A percentile compares a stretch with the other conserved stretches of the same genome.
Conservation (phyloP, 2,797 vertebrate genomes). For the Phrynocephalus vlangalii region DNA sequence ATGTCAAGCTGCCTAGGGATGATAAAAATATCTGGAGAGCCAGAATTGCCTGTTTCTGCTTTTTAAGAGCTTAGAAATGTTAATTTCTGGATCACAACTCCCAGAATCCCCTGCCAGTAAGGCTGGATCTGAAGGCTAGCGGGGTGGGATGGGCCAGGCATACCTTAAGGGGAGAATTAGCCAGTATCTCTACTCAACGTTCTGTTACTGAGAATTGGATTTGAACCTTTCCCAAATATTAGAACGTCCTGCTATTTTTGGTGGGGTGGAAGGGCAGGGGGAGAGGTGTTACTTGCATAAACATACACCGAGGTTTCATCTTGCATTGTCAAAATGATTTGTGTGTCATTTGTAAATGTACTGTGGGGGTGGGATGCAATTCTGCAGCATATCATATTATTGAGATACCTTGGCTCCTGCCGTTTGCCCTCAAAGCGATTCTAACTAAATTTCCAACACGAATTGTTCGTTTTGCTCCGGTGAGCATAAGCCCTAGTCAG, state of each 20-base stretch:
- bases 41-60: neutral
- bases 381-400: neutral
- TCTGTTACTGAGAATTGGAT: neutral
- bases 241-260: neutral
- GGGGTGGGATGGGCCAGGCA: neutral
- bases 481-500: slow-evolving; percentile 48
- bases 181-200: neutral
- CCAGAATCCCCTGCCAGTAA: too few relatives aligned
- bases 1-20: neutral
- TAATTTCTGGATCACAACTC: too few relatives aligned
- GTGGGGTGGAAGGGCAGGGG: too few relatives aligned
- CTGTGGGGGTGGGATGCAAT: neutral
- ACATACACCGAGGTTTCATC: neutral
- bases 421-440: slow-evolving; percentile 53
- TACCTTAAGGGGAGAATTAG: neutral
- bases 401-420: neutral
- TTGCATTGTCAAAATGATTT: neutral
- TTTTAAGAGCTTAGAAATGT: neutral
- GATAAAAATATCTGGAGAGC: neutral
- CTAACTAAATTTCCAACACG: slow-evolving; percentile 61
- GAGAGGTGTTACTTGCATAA: neutral
- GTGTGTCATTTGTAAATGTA: neutral
- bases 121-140: neutral
- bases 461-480: slow-evolving; percentile 64
- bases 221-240: neutral